Evolutionary conservation across 2,888 invertebrate species (phyloP), one percentile per base, ranked within the genome.

Genomic region (Ptychoptera contaminata): DNA sequence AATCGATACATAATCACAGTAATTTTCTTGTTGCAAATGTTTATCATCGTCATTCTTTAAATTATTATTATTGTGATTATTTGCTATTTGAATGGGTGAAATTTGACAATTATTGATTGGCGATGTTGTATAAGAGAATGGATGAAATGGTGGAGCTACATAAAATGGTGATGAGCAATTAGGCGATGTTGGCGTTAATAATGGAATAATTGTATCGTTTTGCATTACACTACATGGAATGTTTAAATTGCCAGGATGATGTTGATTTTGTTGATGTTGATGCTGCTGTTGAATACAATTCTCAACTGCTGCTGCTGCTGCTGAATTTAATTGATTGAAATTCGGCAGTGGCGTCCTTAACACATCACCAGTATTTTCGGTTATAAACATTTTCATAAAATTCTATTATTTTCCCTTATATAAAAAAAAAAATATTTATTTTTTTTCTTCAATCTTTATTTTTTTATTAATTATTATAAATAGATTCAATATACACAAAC

Each of bases 131-230:
- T 29, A 39, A 29, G 44, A 16, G n/a, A 43, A 45, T 50, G 46
- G 29, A 47, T 42, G 43, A 46, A 34, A 44, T 47, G 51, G 45
- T 29, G 46, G 43, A 34, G 46, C 9, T 41, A 50, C 44, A 49
- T 46, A 51, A 48, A 50, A 49, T 8, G 51, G 49, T 32, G 48
- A 32, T 23, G 41, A 16, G 8, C 36, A 31, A 44, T 44, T 37
- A 31, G 52, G 52, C 12, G 52, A 51, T 23, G 51, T 52, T 30
- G 52, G 52, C 11, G 52, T 52, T 43, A 52, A 47, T 32, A 51
- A 44, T 29, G 46, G 38, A 29, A 44, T 39, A 31, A 31, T 45
- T 23, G 30, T 15, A 40, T 37, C 42, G 12, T 44, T 12, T 32
- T 30, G 43, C 15, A 42, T 47, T 47, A 40, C 37, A 44, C 39